A percentile compares a stretch with the other conserved stretches of the same genome.
These are phyloP conservation scores for Rhinoderma darwinii DNA, from an alignment of 2,113 vertebrate genomes.

Conservation along the genomic window DNA sequence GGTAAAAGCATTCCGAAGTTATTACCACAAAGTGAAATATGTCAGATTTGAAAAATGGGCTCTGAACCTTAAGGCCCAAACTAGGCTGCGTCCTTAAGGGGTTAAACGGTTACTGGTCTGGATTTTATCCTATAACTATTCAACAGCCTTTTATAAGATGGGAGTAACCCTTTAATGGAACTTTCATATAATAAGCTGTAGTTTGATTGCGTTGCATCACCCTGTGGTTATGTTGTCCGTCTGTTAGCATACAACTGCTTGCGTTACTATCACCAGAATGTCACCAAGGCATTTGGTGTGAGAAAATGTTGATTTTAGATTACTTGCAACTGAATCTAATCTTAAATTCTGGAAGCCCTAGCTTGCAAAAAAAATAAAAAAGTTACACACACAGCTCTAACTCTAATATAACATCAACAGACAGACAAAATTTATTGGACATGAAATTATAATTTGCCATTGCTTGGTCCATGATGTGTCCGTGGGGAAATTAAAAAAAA, in stretches of 20 bases:
- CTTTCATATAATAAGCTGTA: not conserved
- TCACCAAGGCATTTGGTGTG: not conserved
- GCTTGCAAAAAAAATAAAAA: not conserved
- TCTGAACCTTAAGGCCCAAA: too few species aligned
- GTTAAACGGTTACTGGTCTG: too few species aligned
- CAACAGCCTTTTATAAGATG: too few species aligned
- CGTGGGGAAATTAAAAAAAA: slow-evolving; percentile 1
- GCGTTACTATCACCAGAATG: not conserved
- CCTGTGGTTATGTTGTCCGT: not conserved
- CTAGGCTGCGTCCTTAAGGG: too few species aligned
- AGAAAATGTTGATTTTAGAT: not conserved
- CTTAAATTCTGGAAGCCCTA: too few species aligned
- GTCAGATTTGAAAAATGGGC: too few species aligned
- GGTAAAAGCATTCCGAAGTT: too few species aligned
- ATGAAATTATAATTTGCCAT: slow-evolving; percentile 30
- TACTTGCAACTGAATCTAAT: too few species aligned
- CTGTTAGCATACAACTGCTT: not conserved
- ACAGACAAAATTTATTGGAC: not conserved
- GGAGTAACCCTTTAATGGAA: too few species aligned
- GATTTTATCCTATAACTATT: too few species aligned
- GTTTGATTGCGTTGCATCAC: not conserved
- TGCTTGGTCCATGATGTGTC: not conserved
- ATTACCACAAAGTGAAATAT: too few species aligned
- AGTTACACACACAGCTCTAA: not conserved
- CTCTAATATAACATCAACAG: not conserved